Base-by-base conservation (phyloP, 2,888 invertebrate species). In the Melangyna quadrimaculata region DNA sequence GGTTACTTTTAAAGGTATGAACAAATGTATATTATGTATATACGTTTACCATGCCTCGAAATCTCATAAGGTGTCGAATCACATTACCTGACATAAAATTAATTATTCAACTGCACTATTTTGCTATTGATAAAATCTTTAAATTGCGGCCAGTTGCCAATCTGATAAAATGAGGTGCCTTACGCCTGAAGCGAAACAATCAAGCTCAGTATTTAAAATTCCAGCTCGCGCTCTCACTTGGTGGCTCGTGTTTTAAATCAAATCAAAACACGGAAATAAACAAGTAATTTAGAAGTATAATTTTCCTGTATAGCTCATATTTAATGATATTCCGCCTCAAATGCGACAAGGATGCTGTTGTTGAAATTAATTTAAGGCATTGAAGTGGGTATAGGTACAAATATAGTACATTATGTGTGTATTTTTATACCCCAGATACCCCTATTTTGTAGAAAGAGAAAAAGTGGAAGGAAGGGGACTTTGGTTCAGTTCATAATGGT, bases 161-260 rank as follows among this genome's bases (percentile, higher is more conserved):
- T 84, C 79, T 84, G 79, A 84, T 84, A 79, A 79, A 84, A 79
- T 74, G 79, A 79, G 65, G 65, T 84, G 71, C 53, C 79, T 84
- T 75, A 40, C 22, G 74, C 79, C 70, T 67, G 65, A 79, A 75
- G 79, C 78, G 14, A 79, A 83, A 79, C 71, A 79, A 79, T 83
- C 83, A 83, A 74, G 74, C 51, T 67, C 53, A 67, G 59, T 45
- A 75, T 51, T 74, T 74, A 59, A 79, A 67, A 75, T 79, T 57
- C 78, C 55, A 63, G 37, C 55, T 69, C 37, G 61, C 51, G 29
- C 27, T 7, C 35, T 48, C 27, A 10, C 35, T 48, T 24, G 24
- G 37, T 14, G 4, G 19, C 9, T 27, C 10, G 27, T 55, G 17
- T 53, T 63, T 24, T 53, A 43, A 35, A 72, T 67, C 55, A 43